A percentile compares a stretch with the other conserved stretches of the same genome.
phyloP scores from a whole-genome alignment of 2,888 invertebrate species.

The Rhagonycha fulva region DNA sequence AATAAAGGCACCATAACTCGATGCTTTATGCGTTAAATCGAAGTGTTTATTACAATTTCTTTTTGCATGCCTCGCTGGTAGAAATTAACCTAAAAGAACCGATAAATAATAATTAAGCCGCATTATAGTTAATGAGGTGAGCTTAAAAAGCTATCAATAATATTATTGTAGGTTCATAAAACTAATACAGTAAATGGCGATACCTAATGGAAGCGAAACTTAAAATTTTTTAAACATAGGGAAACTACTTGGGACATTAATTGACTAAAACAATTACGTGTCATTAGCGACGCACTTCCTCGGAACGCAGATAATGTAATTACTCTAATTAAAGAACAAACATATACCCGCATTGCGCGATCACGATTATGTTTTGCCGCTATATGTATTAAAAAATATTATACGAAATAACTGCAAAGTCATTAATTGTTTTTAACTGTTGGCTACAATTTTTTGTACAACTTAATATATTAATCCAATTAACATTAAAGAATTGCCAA shows the following conservation, averaged over 20 bases:
- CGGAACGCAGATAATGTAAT: conserved; percentile 49
- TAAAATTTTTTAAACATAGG: not conserved
- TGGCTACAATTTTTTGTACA: not conserved
- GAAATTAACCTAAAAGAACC: conserved; percentile 22
- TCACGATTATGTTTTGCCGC: conserved; percentile 17
- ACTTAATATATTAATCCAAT: not conserved
- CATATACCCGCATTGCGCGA: conserved; percentile 29
- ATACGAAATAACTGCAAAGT: not conserved
- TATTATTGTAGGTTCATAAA: not conserved
- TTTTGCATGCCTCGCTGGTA: conserved; percentile 37
- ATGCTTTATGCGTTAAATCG: conserved; percentile 37
- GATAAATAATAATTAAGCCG: conserved; percentile 27
- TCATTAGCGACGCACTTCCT: conserved; percentile 50
- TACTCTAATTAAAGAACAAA: conserved; percentile 41
- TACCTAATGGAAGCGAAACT: not conserved
- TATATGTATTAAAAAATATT: not conserved
- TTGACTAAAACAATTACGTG: conserved; percentile 45
- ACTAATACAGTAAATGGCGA: not conserved
- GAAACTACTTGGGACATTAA: conserved; percentile 28
- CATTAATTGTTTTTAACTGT: not conserved
- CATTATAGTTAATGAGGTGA: conserved; percentile 25
- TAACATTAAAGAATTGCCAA: not conserved
- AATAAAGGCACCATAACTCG: conserved; percentile 36
- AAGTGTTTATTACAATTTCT: conserved; percentile 42
- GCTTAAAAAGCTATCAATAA: conserved; percentile 1